A percentile compares a stretch with the other conserved stretches of the same genome.
These are phyloP conservation scores for Eleginops maclovinus DNA, from an alignment of 2,113 vertebrate species.

Conservation along the genomic window DNA sequence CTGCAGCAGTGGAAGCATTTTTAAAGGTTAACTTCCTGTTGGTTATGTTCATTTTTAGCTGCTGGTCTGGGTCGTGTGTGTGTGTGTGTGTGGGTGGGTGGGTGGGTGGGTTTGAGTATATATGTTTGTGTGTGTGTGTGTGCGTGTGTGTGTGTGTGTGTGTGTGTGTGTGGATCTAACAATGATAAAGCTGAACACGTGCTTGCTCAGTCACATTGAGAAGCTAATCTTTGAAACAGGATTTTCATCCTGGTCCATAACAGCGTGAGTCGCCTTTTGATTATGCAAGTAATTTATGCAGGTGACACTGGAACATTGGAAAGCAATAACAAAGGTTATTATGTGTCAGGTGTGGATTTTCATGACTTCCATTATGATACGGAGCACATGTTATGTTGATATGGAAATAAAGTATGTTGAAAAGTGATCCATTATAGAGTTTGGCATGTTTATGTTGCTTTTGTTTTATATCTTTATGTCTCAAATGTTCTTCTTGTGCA, in stretches of 20 bases:
- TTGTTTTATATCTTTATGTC: background rate
- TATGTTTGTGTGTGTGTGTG: background rate
- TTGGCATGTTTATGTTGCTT: background rate
- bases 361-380: background rate
- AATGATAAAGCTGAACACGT: background rate
- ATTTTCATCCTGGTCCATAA: conserved; percentile 1
- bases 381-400: background rate
- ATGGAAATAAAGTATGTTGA: background rate
- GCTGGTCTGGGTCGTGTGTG: conserved; percentile 46
- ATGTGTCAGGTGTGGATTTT: conserved; percentile 2
- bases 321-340: background rate
- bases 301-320: background rate
- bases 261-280: background rate
- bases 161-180: background rate
- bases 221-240: conserved; percentile 9
- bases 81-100: background rate
- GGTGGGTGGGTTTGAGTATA: too few relatives aligned
- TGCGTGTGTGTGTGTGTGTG: background rate
- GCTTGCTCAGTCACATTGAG: background rate
- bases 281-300: conserved; percentile 14
- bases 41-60: conserved; percentile 53
- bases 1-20: conserved; percentile 39
- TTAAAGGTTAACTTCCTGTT: conserved; percentile 75
- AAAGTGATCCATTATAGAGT: background rate
- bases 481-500: background rate